A percentile compares a stretch with the other conserved stretches of the same genome.
These are phyloP conservation scores for Periophthalmodon schlosseri DNA, from an alignment of 2,113 vertebrate species.

Conservation along the genomic window DNA sequence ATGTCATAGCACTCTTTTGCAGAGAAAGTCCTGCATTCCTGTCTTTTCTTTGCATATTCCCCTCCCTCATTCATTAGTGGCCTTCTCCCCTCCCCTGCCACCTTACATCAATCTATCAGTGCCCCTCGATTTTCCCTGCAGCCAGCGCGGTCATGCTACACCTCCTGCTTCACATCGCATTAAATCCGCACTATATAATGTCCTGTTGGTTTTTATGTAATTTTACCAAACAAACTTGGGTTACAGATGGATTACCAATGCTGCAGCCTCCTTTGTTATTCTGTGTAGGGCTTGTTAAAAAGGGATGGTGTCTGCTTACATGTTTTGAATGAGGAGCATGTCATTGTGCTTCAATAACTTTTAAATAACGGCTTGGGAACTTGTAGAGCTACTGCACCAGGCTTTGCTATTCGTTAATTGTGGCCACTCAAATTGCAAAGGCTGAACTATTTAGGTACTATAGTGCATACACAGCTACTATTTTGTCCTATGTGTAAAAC, in stretches of 20 bases:
- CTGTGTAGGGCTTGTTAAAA: conserved; percentile 30
- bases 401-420: not conserved
- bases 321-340: conserved; percentile 46
- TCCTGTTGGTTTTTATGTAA: conserved; percentile 48
- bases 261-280: conserved; percentile 29
- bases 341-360: conserved; percentile 41
- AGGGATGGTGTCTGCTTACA: conserved; percentile 56
- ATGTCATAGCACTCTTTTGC: conserved; percentile 41
- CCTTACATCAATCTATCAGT: conserved; percentile 50
- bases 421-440: too few species aligned
- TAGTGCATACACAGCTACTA: too few species aligned
- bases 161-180: conserved; percentile 50
- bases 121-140: conserved; percentile 39
- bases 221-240: conserved; percentile 44
- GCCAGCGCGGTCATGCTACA: conserved; percentile 44
- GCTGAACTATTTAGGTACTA: too few species aligned
- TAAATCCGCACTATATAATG: conserved; percentile 55
- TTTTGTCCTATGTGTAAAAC: too few species aligned
- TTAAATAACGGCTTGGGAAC: conserved; percentile 18
- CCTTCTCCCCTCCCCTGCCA: conserved; percentile 43
- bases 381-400: not conserved
- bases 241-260: conserved; percentile 60
- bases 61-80: conserved; percentile 46
- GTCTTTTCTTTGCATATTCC: conserved; percentile 51
- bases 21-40: conserved; percentile 56